Evolutionary conservation across 1,140 invertebrate genomes (phyloP).

Genomic region (Acromyrmex heyeri): DNA sequence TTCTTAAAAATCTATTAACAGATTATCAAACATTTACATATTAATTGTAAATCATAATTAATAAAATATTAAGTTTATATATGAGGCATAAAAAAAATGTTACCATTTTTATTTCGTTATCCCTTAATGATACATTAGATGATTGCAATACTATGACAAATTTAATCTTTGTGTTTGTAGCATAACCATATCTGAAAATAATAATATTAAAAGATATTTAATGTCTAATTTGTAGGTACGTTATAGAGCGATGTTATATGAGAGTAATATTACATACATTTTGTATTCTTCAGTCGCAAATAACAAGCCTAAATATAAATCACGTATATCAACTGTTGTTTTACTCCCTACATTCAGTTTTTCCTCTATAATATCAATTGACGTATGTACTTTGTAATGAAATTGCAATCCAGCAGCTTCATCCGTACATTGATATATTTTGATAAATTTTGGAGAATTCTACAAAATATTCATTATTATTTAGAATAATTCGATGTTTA

Average conservation of each 20-base stretch:
- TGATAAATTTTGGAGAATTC: slow-evolving; percentile 97
- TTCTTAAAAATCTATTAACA: slow-evolving; percentile 93
- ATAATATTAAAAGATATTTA: slow-evolving; percentile 33
- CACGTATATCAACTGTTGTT: slow-evolving; percentile 90
- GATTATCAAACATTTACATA: slow-evolving; percentile 23
- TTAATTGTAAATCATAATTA: background rate
- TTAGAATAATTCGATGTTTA: slow-evolving; percentile 14
- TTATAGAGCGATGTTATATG: background rate
- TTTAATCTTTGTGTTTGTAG: slow-evolving; percentile 98
- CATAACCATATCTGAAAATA: slow-evolving; percentile 96
- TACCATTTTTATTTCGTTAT: slow-evolving; percentile 98
- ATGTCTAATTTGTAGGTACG: background rate
- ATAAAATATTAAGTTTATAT: background rate
- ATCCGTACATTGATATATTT: slow-evolving; percentile 88
- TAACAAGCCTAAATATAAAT: slow-evolving; percentile 96
- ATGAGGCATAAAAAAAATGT: slow-evolving; percentile 64
- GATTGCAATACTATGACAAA: slow-evolving; percentile 98
- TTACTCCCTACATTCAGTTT: slow-evolving; percentile 91
- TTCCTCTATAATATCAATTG: slow-evolving; percentile 97
- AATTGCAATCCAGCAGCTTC: slow-evolving; percentile 93
- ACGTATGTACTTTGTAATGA: slow-evolving; percentile 97
- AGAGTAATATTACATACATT: slow-evolving; percentile 89
- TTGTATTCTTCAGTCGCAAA: slow-evolving; percentile 99
- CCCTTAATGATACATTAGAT: slow-evolving; percentile 94
- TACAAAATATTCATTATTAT: slow-evolving; percentile 83